These are phyloP conservation scores for Bufo bufo DNA, from an alignment of 2,113 vertebrate species.

Conservation along the genomic window DNA sequence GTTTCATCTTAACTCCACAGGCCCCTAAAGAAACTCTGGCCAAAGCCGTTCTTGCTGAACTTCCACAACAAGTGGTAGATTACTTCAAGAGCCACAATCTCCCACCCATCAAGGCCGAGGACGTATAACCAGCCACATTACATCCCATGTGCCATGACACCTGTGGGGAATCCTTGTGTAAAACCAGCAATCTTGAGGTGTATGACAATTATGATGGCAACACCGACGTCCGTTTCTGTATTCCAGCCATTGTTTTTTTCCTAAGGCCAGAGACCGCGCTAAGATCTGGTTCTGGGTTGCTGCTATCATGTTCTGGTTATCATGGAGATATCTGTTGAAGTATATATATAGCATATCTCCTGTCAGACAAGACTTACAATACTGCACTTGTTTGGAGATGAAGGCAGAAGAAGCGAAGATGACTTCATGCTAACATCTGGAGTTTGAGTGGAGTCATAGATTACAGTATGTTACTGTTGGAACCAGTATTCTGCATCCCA, in stretches of 20 bases:
- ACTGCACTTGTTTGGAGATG: not conserved
- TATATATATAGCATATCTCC: not conserved
- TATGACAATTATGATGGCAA: not conserved
- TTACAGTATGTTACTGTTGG: not conserved
- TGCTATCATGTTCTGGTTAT: not conserved
- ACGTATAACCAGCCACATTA: slow-evolving; percentile 69
- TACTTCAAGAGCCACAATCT: slow-evolving; percentile 97
- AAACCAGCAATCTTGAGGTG: not conserved
- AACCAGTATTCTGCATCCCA: not conserved
- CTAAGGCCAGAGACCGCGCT: not conserved
- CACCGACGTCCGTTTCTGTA: not conserved
- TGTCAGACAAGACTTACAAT: not conserved
- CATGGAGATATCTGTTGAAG: not conserved
- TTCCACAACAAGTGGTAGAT: slow-evolving; percentile 96
- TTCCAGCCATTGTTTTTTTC: slow-evolving; percentile 2
- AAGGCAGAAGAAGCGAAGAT: not conserved
- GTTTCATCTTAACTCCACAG: slow-evolving; percentile 67
- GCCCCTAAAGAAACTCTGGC: slow-evolving; percentile 97
- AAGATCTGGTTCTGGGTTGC: not conserved
- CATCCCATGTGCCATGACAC: not conserved
- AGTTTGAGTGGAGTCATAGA: not conserved
- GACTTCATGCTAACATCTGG: not conserved
- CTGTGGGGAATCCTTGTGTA: slow-evolving; percentile 12
- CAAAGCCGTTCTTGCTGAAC: slow-evolving; percentile 94
- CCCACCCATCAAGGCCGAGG: slow-evolving; percentile 82